Base-by-base conservation (phyloP, 2,888 invertebrate species). In the Orchesella flavescens region DNA sequence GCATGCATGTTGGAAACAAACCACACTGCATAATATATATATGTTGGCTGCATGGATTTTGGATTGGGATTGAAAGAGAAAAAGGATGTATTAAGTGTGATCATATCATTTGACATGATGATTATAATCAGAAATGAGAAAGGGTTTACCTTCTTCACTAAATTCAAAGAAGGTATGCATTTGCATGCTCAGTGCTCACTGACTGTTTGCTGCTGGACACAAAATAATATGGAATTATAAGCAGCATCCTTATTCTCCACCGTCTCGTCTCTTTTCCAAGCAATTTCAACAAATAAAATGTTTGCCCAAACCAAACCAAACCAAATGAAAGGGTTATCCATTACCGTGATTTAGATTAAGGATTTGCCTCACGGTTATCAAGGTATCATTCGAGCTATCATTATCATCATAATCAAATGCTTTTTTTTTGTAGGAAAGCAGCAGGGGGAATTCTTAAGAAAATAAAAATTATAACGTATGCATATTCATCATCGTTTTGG, bases 101-200 rank as follows among this genome's bases (percentile, higher is more conserved):
- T 59, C 59, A 59, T 21, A 59, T 59, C 59, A 21, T 59, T 17
- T 12, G 21, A 24, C 15, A 66, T 12, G 44, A 66, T 69, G 46
- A 71, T 78, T 78, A 78, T 78, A 66, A 78, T 78, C 71, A 63
- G 63, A 78, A 71, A 55, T 77, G n/a, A 49, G 49, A 49, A 15
- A n/a, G 77, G 77, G 77, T 61, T 77, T 77, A 59, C 69, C 68
- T 57, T 15, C 12, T 13, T 12, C 63, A 63, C 63, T 15, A 24
- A n/a, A n/a, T 59, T 34, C 34, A 34, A n/a, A 49, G 49, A 49
- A 12, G 75, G 17, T 21, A 59, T 73, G 46, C 59, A 63, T 78
- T 68, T 76, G 68, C 49, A 63, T 71, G 71, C 78, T 78, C 78
- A 78, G 71, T 78, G 78, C n/a, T n/a, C n/a, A n/a, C n/a, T n/a